These are phyloP conservation scores for Tipula unca DNA, from an alignment of 2,888 invertebrate genomes.

Conservation along the genomic window DNA sequence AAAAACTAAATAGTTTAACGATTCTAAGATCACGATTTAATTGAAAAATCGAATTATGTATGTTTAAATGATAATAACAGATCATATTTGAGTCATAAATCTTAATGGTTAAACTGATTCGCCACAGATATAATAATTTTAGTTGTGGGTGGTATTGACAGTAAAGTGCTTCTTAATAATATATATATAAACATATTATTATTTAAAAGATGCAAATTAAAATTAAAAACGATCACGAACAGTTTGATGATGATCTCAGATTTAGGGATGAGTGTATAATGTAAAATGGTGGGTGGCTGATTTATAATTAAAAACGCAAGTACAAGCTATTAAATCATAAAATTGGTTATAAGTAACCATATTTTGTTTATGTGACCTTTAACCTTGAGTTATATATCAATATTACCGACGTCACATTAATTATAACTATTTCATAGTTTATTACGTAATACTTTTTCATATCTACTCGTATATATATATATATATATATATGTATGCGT, in stretches of 20 bases:
- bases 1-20: no score
- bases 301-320: neutral
- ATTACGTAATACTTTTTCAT: neutral
- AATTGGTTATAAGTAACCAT: neutral
- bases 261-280: neutral
- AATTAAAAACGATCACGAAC: neutral
- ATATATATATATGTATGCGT: neutral
- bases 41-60: neutral
- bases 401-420: neutral
- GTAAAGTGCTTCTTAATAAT: neutral
- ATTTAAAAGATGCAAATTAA: neutral
- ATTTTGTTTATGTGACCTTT: neutral
- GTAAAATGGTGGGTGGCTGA: neutral
- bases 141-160: neutral
- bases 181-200: neutral
- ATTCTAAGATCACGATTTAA: neutral
- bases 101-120: neutral
- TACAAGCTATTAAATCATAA: neutral
- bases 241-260: neutral
- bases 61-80: neutral
- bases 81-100: neutral
- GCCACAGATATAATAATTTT: neutral
- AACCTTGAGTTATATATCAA: neutral
- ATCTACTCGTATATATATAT: neutral
- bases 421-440: neutral